Evolutionary conservation across 2,888 invertebrate genomes (phyloP), one percentile per base, ranked within the genome.

Genomic region (Embidobia sp.): DNA sequence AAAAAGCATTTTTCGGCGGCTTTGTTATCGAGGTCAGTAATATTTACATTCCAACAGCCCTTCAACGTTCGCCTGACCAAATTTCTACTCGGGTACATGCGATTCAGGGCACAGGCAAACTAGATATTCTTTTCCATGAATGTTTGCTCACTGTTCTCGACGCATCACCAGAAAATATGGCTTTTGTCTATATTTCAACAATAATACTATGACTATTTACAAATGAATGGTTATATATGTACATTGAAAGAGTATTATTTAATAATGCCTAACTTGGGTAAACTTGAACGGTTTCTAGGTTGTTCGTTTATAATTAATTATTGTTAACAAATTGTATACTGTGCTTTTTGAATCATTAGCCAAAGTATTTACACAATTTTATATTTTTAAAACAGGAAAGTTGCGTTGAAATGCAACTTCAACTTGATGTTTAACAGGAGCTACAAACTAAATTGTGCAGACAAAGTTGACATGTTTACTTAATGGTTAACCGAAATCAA

Each of bases 91-190:
- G 44, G 64, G 48, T 59, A 37, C 77, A 78, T 74, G 69, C 77
- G 44, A 78, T 63, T 64, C 33, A 48, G 44, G 16, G 48, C 53
- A 59, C 77, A 74, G 74, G 73, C 77, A 69, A 69, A 48, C 3
- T 53, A 64, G 26, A 61, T 59, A 69, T 69, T 73, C 49, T 64
- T 44, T 77, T 78, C 49, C 51, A 70, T 51, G 53, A 46, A 57
- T 49, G 27, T 49, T 78, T 78, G 77, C 77, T 78, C 74, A 78
- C 77, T 69, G 77, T 77, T 77, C 63, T 77, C 64, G 77, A 77
- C 51, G 77, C 19, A 27, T 77, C 77, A 73, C 77, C 77, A 67
- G 75, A 75, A 75, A 63, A 75, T 74, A 77, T 74, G 73, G 73
- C 77, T 77, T 77, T 77, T 19, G 77, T 51, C 77, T 77, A 74